Percentiles rank a stretch among this genome's conserved stretches.
These are phyloP conservation scores for Antennarius maculatus DNA, from an alignment of 2,797 vertebrate species.

Conservation along the genomic window DNA sequence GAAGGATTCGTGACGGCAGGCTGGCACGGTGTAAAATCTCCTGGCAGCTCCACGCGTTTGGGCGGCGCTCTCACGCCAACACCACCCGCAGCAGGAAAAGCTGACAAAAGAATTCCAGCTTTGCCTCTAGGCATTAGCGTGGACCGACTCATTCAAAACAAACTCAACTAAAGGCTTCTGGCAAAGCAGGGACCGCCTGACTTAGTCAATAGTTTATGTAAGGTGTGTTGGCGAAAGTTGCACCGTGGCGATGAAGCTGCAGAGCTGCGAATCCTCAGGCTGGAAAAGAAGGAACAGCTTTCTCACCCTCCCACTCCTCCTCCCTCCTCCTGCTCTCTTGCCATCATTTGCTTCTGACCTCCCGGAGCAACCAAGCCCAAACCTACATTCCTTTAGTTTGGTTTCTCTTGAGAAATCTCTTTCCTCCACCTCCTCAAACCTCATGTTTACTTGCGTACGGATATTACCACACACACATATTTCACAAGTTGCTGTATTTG, in stretches of 20 bases:
- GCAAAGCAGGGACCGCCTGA: conserved; percentile 33
- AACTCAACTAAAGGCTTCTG: not conserved
- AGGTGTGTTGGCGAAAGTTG: conserved; percentile 61
- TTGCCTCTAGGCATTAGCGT: conserved; percentile 9
- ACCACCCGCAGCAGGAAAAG: not conserved
- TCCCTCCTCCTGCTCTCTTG: conserved; percentile 42
- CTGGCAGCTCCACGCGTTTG: conserved; percentile 9
- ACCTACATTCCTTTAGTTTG: conserved; percentile 57
- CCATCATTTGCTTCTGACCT: conserved; percentile 55
- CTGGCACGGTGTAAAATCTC: conserved; percentile 26
- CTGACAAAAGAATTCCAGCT: not conserved
- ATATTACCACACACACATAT: conserved; percentile 26
- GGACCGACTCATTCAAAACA: not conserved
- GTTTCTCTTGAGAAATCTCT: conserved; percentile 24
- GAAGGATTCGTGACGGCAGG: conserved; percentile 36
- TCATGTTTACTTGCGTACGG: conserved; percentile 16
- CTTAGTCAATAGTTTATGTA: conserved; percentile 61
- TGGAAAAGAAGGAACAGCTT: conserved; percentile 44
- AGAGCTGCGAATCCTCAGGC: conserved; percentile 48
- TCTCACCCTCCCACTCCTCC: conserved; percentile 67
- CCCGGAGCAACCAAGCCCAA: conserved; percentile 38
- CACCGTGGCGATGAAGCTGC: conserved; percentile 31
- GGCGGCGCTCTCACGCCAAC: not conserved
- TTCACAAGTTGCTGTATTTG: conserved; percentile 1
- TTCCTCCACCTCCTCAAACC: conserved; percentile 47